Base-by-base conservation (phyloP, 2,113 vertebrate species). In the Antechinus flavipes region DNA sequence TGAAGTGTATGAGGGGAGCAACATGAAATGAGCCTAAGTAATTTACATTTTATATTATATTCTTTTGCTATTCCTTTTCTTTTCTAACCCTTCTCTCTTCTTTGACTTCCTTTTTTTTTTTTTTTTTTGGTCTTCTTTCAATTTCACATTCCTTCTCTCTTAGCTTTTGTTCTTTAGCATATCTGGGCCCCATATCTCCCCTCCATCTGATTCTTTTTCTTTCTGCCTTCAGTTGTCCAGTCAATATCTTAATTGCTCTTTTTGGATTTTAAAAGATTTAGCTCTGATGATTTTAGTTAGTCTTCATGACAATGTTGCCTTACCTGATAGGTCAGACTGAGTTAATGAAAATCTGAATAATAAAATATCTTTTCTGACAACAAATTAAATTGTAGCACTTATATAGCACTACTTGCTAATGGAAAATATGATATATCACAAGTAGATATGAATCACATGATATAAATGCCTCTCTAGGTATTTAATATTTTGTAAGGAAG, bases 271-370 rank as follows among this genome's bases (percentile, higher is more conserved):
- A 55, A 23, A 55, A 6, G 23, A 55, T 55, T 55, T 55, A 55
- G 23, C 50, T 55, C 94, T 89, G 54, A 94, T 26, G 49, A 90
- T 90, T 49, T 24, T 94, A 89, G 47, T 95, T n/a, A 14, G 1
- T 94, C 95, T 92, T 95, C 50, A 58, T 50, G 50, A 55, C 2
- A 23, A 55, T 55, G 24, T 55, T 93, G 22, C 12, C 30, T 3
- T 94, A 90, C 25, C 94, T 91, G 84, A 90, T 2, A 96, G 49
- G 92, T 54, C n/a, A 92, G 58, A 56, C 92, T 35, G 55, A 54
- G 46, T 54, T 84, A 54, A 84, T 68, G 53, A 56, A 68, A 54
- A 56, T 56, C 52, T 54, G n/a, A 93, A 90, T 49, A 84, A 76
- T 55, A 55, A 2, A 23, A 55, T 23, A 55, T 2, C 22, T 55